Base-by-base conservation (phyloP, 2,797 vertebrate genomes). In the Fistularia commersonii region DNA sequence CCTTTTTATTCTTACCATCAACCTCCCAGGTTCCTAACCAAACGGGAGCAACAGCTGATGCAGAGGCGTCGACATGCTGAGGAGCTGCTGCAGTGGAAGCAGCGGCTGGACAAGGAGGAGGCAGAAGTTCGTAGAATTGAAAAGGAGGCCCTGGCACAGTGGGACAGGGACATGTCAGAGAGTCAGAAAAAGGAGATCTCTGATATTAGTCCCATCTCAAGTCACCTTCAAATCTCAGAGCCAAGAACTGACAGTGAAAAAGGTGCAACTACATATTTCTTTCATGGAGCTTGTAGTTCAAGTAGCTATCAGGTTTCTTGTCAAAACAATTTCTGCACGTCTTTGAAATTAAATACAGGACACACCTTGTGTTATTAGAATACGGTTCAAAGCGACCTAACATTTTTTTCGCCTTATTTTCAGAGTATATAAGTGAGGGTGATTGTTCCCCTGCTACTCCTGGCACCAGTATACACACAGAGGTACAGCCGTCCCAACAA, bases 21-120 rank as follows among this genome's bases (percentile, higher is more conserved):
- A 13, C 50, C 38, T 60, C 48, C 0, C 71, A 99, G 97, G 82
- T 99, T 98, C 85, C 87, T 99, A 48, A 98, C 97, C 0, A 98
- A 98, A 80, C 83, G 97, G 32, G 97, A 99, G 38, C 96, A 98
- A 83, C 94, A 96, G 79, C 86, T 99, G 50, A 93, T 96, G 90
- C 94, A 96, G 15, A 90, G 97, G 35, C 91, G 95, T 1, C 93
- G 90, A 5, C 93, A 99, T 11, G 97, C 95, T 0, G 93, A 96
- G 58, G 95, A 99, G 51, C 72, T 99, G 54, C 77, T 99, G 32
- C 88, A 97, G 68, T 99, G 97, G 97, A 97, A 96, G 54, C 88
- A 92, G 40, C 90, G 93, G 13, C 87, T 98, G 65, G 97, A 98
- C 42, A 91, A 88, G 5, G 96, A 99, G 76, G 97, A 99, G 60